Evolutionary conservation across 2,113 vertebrate genomes (phyloP).

Genomic region (Catharus minimus): DNA sequence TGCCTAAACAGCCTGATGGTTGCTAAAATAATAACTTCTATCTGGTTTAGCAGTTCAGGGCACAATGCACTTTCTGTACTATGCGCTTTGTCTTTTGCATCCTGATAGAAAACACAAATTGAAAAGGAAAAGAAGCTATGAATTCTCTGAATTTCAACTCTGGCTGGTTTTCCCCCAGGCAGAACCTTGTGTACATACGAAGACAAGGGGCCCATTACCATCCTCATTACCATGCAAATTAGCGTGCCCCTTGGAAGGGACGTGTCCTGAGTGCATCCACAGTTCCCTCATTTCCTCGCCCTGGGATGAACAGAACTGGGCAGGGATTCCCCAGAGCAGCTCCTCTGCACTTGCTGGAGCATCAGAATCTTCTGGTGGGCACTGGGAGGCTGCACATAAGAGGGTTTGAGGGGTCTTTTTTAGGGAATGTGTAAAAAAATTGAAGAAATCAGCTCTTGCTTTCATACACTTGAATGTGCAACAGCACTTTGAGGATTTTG

Average conservation of each 20-base stretch:
- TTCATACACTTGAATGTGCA: accelerated
- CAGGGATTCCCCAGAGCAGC: neutral
- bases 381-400: neutral
- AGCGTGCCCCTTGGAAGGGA: neutral
- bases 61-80: neutral
- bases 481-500: neutral
- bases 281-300: neutral
- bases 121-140: neutral
- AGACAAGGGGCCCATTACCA: conserved; percentile 32
- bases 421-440: neutral
- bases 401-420: neutral
- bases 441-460: neutral
- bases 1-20: neutral
- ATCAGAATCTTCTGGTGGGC: neutral
- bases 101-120: neutral
- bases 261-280: neutral
- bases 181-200: conserved; percentile 40
- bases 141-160: neutral
- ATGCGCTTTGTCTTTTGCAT: neutral
- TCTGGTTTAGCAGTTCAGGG: neutral
- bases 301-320: neutral
- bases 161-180: neutral
- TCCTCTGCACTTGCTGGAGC: neutral
- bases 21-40: neutral
- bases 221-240: conserved; percentile 53